Conservation (phyloP, 1,140 invertebrate species). For the Dreissena polymorpha region DNA sequence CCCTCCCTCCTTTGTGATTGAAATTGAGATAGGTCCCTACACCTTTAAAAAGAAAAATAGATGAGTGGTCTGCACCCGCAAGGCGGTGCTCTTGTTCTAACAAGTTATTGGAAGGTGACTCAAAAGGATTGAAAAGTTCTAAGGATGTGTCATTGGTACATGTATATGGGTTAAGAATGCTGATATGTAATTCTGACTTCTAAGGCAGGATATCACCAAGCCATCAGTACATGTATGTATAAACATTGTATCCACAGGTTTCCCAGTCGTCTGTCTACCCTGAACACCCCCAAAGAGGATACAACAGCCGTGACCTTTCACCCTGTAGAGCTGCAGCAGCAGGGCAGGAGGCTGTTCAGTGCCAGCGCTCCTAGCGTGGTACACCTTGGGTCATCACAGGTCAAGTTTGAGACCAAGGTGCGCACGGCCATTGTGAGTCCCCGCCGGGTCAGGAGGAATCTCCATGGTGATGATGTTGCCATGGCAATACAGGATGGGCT, state of each 20-base stretch:
- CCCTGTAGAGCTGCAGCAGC: not conserved
- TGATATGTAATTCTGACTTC: no score
- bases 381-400: conserved; percentile 67
- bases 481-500: not conserved
- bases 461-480: not conserved
- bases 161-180: no score
- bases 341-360: not conserved
- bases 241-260: conserved; percentile 28
- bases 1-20: no score
- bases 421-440: conserved; percentile 56
- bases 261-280: conserved; percentile 62
- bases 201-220: no score
- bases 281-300: conserved; percentile 56
- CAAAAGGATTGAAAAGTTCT: no score
- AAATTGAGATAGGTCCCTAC: no score
- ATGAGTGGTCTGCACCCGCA: no score
- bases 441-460: conserved; percentile 15
- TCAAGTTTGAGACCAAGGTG: conserved; percentile 68
- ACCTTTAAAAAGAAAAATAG: no score
- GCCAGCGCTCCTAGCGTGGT: conserved; percentile 74
- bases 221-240: no score
- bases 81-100: no score
- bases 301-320: conserved; percentile 19
- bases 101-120: no score
- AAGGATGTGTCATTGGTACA: no score